phyloP scores from a whole-genome alignment of 2,888 invertebrate genomes.

The Gari tellinella region DNA sequence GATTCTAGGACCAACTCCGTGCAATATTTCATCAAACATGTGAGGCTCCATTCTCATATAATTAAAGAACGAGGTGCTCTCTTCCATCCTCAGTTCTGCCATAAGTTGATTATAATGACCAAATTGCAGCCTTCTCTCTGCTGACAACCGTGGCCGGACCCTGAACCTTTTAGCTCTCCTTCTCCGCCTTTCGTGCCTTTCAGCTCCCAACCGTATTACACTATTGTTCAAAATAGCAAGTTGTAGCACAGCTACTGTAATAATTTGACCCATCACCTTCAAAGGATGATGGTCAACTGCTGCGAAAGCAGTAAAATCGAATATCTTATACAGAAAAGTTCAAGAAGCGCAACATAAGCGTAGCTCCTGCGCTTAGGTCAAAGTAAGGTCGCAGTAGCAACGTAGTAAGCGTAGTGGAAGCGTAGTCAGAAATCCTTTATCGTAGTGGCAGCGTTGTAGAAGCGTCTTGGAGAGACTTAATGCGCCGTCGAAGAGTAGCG shows the following conservation, averaged over 20 bases:
- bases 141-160: constrained; percentile 19
- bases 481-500: not conserved
- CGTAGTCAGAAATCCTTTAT: not conserved
- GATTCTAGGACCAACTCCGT: not conserved
- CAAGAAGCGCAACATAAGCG: constrained; percentile 5
- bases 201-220: no score
- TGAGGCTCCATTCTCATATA: no score
- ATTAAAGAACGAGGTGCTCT: no score
- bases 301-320: constrained; percentile 8
- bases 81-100: not conserved
- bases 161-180: constrained; percentile 11
- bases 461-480: no score
- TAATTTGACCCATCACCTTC: constrained; percentile 1
- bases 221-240: no score
- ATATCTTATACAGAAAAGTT: constrained; percentile 2
- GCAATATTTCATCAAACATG: no score
- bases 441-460: not conserved
- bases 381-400: constrained; percentile 1
- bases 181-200: not conserved
- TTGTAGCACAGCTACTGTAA: constrained; percentile 4
- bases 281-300: constrained; percentile 6
- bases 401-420: not conserved
- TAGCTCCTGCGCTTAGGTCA: not conserved
- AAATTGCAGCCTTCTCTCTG: constrained; percentile 13
- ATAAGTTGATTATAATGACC: constrained; percentile 14